phyloP scores from a whole-genome alignment of 53 echinoderm and acorn worm genomes.

The Hippasteria phrygiana region DNA sequence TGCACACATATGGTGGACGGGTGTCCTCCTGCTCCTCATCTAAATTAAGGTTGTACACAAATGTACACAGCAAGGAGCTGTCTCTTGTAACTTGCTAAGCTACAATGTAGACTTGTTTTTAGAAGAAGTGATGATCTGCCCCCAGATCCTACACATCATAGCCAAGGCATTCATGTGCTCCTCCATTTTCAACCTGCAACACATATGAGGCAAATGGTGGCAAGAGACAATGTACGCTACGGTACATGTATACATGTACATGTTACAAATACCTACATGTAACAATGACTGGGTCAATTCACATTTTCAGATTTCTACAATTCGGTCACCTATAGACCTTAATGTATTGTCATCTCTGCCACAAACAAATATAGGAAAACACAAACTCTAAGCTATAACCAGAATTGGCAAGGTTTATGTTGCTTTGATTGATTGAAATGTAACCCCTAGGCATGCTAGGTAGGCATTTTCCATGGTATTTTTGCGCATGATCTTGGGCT shows the following conservation, averaged over 20 bases:
- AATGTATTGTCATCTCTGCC: not conserved
- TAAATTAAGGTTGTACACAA: conserved; percentile 23
- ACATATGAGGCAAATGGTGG: conserved; percentile 22
- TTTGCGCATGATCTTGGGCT: too few relatives aligned
- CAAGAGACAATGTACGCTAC: conserved; percentile 8
- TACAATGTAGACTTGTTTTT: conserved; percentile 37
- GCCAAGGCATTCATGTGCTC: conserved; percentile 29
- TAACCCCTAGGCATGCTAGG: too few relatives aligned
- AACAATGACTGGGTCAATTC: not conserved
- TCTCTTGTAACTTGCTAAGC: conserved; percentile 22
- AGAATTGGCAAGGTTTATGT: too few relatives aligned
- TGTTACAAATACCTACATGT: not conserved
- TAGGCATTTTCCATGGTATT: too few relatives aligned
- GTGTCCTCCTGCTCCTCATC: conserved; percentile 31
- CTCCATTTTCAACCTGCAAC: conserved; percentile 33
- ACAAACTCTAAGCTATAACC: too few relatives aligned
- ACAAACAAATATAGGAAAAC: too few relatives aligned
- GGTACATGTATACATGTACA: not conserved
- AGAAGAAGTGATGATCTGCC: conserved; percentile 19
- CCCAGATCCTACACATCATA: conserved; percentile 38
- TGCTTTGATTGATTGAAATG: too few relatives aligned
- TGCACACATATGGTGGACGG: conserved; percentile 30
- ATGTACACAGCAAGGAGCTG: conserved; percentile 37
- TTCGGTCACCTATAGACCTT: not conserved
- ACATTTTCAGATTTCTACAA: not conserved